Conservation (phyloP, 2,888 invertebrate species). For the Aporophyla lueneburgensis region DNA sequence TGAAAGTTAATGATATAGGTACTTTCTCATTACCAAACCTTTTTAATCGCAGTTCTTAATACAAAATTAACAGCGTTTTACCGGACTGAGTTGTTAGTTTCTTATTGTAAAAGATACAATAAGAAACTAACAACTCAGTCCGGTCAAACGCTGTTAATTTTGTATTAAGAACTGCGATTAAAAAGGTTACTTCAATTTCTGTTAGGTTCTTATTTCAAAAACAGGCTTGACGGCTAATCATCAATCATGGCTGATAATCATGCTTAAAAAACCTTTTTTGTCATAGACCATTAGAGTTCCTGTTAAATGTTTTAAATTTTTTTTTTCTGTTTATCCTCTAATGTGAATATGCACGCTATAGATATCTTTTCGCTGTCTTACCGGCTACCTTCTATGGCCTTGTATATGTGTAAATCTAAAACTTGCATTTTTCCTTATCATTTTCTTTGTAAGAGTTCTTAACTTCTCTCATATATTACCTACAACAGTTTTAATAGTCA, state of each 20-base stretch:
- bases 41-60: not conserved
- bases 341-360: not conserved
- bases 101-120: too few relatives aligned
- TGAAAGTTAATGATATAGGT: not conserved
- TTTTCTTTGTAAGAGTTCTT: conserved; percentile 5
- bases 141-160: too few relatives aligned
- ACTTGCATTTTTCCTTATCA: not conserved
- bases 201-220: too few relatives aligned
- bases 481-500: conserved; percentile 5
- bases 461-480: conserved; percentile 9
- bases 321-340: not conserved
- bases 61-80: too few relatives aligned
- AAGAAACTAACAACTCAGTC: too few relatives aligned
- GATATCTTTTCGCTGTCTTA: not conserved
- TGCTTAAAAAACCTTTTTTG: too few relatives aligned
- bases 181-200: not conserved
- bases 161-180: not conserved
- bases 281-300: too few relatives aligned
- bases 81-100: too few relatives aligned
- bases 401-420: conserved; percentile 2
- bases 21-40: not conserved
- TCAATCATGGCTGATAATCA: too few relatives aligned
- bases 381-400: not conserved
- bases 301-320: not conserved
- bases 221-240: too few relatives aligned